Base-by-base conservation (phyloP, 2,797 vertebrate species). In the Urosaurus nigricauda region DNA sequence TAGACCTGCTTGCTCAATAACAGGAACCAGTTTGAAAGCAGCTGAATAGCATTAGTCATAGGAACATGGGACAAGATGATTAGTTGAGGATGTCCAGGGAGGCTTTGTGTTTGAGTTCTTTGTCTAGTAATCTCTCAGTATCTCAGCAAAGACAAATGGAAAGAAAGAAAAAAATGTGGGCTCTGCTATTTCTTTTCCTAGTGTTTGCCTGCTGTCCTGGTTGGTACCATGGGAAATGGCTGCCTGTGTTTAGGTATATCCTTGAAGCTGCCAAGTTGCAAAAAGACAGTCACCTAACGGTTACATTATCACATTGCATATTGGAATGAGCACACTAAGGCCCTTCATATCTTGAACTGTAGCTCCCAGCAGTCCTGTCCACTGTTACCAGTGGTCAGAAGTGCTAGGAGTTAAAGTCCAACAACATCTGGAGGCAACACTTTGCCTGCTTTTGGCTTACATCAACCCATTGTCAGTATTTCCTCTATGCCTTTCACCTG, bases 1-100 rank as follows among this genome's bases (percentile, higher is more conserved):
- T 47, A 65, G 37, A 51, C 35, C 16, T 89, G 8, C 70, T 85
- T 89, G 8, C 70, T 85, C 71, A 40, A 79, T 70, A 83, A 37
- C n/a, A 60, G 35, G 82, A 85, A 73, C 37, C 16, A 35, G 40
- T 60, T 75, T 43, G 17, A 68, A 37, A 86, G n/a, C n/a, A 86
- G 11, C 16, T 65, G 43, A 74, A 24, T 88, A 13, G 47, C 21
- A 75, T 74, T 87, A 63, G 14, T 71, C 32, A 29, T 29, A 43
- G 29, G 40, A 73, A 71, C 26, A 37, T 68, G 37, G 40, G 58
- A 21, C 43, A 68, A 43, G 19, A 51, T 71, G 37, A 73, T 40
- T 12, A 32, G 65, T 35, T 40, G 51, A 9, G 17, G 60, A 32
- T 40, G 40, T 26, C 71, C 56, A 80, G 29, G 32, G 40, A 47